Evolutionary conservation across 2,888 invertebrate species (phyloP).

Genomic region (Coecobrya sp.): DNA sequence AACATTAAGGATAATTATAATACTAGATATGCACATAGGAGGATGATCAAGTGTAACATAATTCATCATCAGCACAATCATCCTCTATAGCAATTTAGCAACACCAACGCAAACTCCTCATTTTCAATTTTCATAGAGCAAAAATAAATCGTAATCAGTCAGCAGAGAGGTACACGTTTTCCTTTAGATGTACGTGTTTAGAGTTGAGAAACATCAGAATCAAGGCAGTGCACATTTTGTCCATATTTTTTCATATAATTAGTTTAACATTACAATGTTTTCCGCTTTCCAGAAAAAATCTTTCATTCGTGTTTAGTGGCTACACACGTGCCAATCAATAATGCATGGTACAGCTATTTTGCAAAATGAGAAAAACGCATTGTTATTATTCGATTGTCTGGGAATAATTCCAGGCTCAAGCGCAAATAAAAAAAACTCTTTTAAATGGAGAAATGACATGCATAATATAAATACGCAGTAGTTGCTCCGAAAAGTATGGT

Average conservation of each 20-base stretch:
- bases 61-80: background rate
- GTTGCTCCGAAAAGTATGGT: too few species aligned
- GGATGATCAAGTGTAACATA: conserved; percentile 34
- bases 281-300: background rate
- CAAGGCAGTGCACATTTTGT: conserved; percentile 35
- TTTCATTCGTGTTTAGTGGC: background rate
- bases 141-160: background rate
- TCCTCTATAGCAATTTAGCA: background rate
- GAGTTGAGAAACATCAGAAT: conserved; percentile 11
- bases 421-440: too few species aligned
- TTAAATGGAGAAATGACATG: background rate
- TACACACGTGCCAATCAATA: background rate
- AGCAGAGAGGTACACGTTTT: conserved; percentile 21
- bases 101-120: conserved; percentile 45
- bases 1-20: background rate
- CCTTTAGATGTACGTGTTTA: background rate
- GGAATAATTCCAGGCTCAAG: too few species aligned
- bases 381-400: too few species aligned
- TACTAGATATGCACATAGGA: conserved; percentile 2
- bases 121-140: conserved; percentile 47
- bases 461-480: background rate
- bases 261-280: background rate
- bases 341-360: background rate
- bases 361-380: background rate
- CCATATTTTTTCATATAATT: conserved; percentile 37